A percentile compares a stretch with the other conserved stretches of the same genome.
Conservation (phyloP, 2,113 vertebrate genomes). For the Rattus norvegicus region GRCr8 NC_086024.1:99495001-99495500, state of each 20-base stretch:
- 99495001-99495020: neutral
- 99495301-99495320: constrained; percentile 75
- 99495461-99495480: constrained; percentile 61
- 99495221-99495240: constrained; percentile 69
- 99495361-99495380: constrained; percentile 61
- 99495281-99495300: constrained; percentile 69
- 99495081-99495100: constrained; percentile 3
- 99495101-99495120: neutral
- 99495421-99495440: constrained; percentile 52
- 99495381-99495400: constrained; percentile 62
- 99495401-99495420: constrained; percentile 45
- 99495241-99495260: constrained; percentile 69
- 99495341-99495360: constrained; percentile 45
- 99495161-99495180: constrained; percentile 16
- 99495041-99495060: neutral
- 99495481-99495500: constrained; percentile 52
- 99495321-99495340: constrained; percentile 7
- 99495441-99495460: constrained; percentile 48
- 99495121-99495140: constrained; percentile 26
- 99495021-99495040: neutral
- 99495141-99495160: constrained; percentile 53
- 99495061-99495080: neutral
- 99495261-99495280: constrained; percentile 56
- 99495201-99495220: constrained; percentile 55
- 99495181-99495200: neutral